Percentiles rank a stretch among this genome's conserved stretches.
phyloP scores from a whole-genome alignment of 2,888 invertebrate species.

The Plemyria rubiginata region DNA sequence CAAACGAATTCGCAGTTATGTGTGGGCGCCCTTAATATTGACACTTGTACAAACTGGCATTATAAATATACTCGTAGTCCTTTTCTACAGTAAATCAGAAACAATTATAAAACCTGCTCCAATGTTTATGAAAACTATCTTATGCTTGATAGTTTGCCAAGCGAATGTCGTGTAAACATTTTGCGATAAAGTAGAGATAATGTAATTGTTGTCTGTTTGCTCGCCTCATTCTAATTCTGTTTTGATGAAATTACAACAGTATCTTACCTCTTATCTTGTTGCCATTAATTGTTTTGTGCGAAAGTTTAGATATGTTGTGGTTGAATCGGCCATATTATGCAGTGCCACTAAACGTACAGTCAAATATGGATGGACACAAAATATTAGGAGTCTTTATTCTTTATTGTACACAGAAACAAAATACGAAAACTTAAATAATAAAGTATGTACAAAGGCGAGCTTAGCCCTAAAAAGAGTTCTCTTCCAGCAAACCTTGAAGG shows the following conservation, averaged over 20 bases:
- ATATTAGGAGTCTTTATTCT: too few relatives aligned
- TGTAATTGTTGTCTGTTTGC: slow-evolving; percentile 6
- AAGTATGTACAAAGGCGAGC: too few relatives aligned
- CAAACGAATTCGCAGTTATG: too few relatives aligned
- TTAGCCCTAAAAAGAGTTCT: too few relatives aligned
- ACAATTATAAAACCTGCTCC: not conserved
- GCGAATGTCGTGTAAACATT: slow-evolving; percentile 7
- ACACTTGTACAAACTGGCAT: not conserved
- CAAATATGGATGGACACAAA: too few relatives aligned
- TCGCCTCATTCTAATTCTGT: slow-evolving; percentile 8
- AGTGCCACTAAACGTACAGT: too few relatives aligned
- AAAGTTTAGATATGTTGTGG: not conserved
- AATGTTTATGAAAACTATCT: slow-evolving; percentile 17
- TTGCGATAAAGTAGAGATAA: slow-evolving; percentile 13
- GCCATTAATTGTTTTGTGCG: not conserved
- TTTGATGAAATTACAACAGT: slow-evolving; percentile 1
- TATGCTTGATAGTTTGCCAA: slow-evolving; percentile 31
- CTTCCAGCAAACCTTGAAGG: too few relatives aligned
- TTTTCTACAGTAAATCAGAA: not conserved
- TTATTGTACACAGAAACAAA: too few relatives aligned
- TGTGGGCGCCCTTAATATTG: too few relatives aligned
- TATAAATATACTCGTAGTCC: not conserved
- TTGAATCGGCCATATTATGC: too few relatives aligned
- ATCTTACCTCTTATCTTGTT: not conserved
- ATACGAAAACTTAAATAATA: too few relatives aligned